Evolutionary conservation across 2,113 vertebrate genomes (phyloP), one percentile per base, ranked within the genome.

Genomic region (Aegypius monachus): DNA sequence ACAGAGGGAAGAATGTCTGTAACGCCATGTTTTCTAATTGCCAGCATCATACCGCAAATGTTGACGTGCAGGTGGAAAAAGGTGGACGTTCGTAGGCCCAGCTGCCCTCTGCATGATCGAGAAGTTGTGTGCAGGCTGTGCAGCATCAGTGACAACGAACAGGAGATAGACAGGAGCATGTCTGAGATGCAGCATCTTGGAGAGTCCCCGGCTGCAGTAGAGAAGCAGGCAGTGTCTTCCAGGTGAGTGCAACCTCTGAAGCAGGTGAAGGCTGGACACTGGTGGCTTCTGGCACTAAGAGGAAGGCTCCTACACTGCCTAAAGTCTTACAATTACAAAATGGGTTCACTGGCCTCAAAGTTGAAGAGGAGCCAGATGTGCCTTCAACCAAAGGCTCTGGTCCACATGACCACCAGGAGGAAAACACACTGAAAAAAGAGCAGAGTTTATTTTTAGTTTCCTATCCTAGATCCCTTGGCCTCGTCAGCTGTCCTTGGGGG

Each of bases 81-180:
- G 26, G 14, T 22, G 38, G 48, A 36, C 7, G 27, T 12, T 53
- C 0, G 6, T 17, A 16, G 47, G 19, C 14, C 48, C n/a, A 16
- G 27, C 48, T 68, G 32, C 66, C 11, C 25, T 38, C 36, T 22
- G 68, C 36, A 2, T 38, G n/a, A 38, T 13, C 9, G 2, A 31
- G 11, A 31, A 11, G 40, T 8, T 11, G 29, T 11, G 22, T 65
- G 77, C 22, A 11, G 58, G 58, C 45, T 50, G 58, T 7, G 13
- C 16, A 12, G 29, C 12, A 6, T n/a, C 40, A 14, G 42, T 1
- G 32, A 6, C 11, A 5, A 13, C 4, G 34, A 47, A 5, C 0
- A 3, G 14, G 32, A 7, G 42, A 16, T 3, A 31, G 55, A 7
- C 11, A 5, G 36, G 20, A 17, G 32, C 2, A 4, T 7, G 22